Evolutionary conservation across 2,797 vertebrate species (phyloP).

Genomic region (Phyllotis vaccarum): DNA sequence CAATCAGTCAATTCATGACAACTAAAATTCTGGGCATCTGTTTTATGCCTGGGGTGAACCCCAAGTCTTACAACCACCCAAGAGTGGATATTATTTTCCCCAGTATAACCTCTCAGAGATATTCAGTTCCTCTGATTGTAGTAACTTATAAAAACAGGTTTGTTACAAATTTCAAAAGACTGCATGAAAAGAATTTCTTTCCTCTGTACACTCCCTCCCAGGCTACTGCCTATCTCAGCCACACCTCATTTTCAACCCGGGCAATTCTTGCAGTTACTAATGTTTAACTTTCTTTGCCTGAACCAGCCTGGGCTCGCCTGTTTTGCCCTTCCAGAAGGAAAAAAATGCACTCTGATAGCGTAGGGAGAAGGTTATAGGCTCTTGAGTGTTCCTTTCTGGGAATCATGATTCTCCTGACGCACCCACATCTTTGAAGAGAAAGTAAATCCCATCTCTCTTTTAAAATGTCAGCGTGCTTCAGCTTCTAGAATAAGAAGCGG

Average conservation of each 20-base stretch:
- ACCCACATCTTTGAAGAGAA: neutral
- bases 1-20: rapidly evolving
- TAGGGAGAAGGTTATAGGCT: neutral
- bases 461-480: neutral
- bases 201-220: neutral
- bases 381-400: neutral
- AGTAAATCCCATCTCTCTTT: neutral
- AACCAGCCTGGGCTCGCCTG: neutral
- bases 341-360: neutral
- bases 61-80: neutral
- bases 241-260: neutral
- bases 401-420: neutral
- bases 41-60: rapidly evolving
- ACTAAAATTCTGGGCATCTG: neutral
- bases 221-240: neutral
- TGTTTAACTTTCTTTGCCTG: neutral
- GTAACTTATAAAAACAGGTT: neutral
- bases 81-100: neutral
- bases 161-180: constrained; percentile 19
- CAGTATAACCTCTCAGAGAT: neutral
- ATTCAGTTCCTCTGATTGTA: neutral
- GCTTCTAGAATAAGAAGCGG: constrained; percentile 16
- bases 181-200: neutral
- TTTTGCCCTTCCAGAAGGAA: neutral
- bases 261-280: neutral